Evolutionary conservation across 2,888 invertebrate genomes (phyloP).

Genomic region (Drosophila nr. perissopoda): DNA sequence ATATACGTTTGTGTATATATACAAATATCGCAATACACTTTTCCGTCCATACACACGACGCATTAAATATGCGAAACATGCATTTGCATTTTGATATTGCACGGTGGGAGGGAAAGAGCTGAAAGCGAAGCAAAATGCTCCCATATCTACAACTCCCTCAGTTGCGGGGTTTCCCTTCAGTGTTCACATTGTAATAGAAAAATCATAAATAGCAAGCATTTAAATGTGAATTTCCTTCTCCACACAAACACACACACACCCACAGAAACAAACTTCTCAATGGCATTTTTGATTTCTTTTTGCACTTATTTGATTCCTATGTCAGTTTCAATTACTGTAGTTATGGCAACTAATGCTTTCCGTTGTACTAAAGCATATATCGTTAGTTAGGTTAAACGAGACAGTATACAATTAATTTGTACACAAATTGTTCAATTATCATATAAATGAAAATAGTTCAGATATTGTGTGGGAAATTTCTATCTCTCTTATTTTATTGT

Average conservation of each 20-base stretch:
- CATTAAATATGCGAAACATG: slow-evolving; percentile 75
- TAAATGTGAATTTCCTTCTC: slow-evolving; percentile 25
- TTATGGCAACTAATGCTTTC: slow-evolving; percentile 43
- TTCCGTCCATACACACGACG: slow-evolving; percentile 51
- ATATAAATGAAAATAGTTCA: neutral
- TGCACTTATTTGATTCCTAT: slow-evolving; percentile 60
- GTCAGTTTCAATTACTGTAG: slow-evolving; percentile 53
- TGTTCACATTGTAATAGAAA: slow-evolving; percentile 41
- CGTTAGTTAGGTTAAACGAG: neutral
- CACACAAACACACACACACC: neutral
- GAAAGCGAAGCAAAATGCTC: slow-evolving; percentile 36
- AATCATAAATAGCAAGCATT: slow-evolving; percentile 56
- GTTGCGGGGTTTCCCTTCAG: slow-evolving; percentile 2
- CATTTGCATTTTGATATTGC: slow-evolving; percentile 73
- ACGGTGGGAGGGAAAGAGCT: slow-evolving; percentile 15
- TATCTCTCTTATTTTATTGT: neutral
- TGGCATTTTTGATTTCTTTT: slow-evolving; percentile 49
- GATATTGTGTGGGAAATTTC: neutral
- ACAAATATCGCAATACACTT: slow-evolving; percentile 30
- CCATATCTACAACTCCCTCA: slow-evolving; percentile 25
- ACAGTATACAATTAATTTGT: slow-evolving; percentile 3
- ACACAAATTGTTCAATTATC: neutral
- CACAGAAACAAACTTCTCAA: slow-evolving; percentile 14
- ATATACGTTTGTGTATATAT: slow-evolving; percentile 23
- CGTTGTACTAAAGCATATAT: slow-evolving; percentile 2